Evolutionary conservation across 2,797 vertebrate genomes (phyloP).

Genomic region (Falco berigora): DNA sequence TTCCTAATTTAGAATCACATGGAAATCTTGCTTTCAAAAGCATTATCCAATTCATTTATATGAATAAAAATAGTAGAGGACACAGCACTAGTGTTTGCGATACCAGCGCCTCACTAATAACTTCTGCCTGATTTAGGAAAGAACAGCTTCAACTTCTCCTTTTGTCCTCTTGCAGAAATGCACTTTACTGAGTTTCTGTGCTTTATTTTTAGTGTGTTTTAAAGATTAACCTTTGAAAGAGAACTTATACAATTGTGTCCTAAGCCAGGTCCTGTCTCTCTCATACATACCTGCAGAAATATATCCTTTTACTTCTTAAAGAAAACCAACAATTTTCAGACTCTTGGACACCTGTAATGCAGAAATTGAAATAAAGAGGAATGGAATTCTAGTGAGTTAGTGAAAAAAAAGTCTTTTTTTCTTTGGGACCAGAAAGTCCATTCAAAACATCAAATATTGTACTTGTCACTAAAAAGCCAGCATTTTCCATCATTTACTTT

Average conservation of each 20-base stretch:
- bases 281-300: neutral
- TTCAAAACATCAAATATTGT: neutral
- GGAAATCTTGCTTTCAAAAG: slow-evolving; percentile 44
- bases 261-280: neutral
- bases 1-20: slow-evolving; percentile 45
- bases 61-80: slow-evolving; percentile 39
- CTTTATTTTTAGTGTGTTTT: neutral
- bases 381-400: neutral
- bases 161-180: neutral
- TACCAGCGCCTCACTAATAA: neutral
- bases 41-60: slow-evolving; percentile 29
- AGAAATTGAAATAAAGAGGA: neutral
- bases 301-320: neutral
- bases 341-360: neutral
- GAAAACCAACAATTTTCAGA: neutral
- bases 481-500: neutral
- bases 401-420: neutral
- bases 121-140: neutral
- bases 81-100: neutral
- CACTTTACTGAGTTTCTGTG: neutral
- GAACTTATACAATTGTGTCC: neutral
- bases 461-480: neutral
- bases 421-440: neutral
- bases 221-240: neutral
- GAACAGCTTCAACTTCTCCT: neutral